Evolutionary conservation across 2,797 vertebrate genomes (phyloP), one percentile per base, ranked within the genome.

Genomic region (Oreochromis mossambicus): DNA sequence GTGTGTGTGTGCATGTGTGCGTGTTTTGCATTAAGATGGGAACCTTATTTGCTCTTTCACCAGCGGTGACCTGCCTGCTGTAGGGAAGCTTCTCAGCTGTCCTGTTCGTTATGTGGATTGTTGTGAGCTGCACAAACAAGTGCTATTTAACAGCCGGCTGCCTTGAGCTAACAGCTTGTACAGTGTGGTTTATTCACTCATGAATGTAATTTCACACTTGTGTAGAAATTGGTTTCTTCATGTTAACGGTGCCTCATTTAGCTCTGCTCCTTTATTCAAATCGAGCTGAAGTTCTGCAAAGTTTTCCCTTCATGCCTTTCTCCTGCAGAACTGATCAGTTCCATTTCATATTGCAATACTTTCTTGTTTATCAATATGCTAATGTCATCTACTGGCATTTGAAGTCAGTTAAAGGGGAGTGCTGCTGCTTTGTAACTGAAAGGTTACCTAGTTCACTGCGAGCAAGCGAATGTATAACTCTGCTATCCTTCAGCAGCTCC

Each of bases 1-100:
- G 19, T 4, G 17, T 2, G 50, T n/a, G 2, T 0, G 1, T 0
- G 50, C 1, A 5, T 1, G 5, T 0, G 19, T 3, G 50, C 0
- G 13, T 6, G 6, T 2, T 0, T 6, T 32, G 43, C 77, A 73
- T 48, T 73, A 73, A 50, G 46, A 63, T 41, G 50, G 17, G 32
- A 58, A 7, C 41, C 32, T 51, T 26, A 68, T 73, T 52, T 56
- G 38, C 50, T 55, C 41, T 77, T 56, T 52, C 4, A 24, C 17
- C 43, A 41, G 21, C 24, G 51, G 7, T 50, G 81, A 41, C 63
- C 56, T 17, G 46, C 21, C 32, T 21, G 48, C 21, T 70, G 32
- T 41, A 58, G 63, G 9, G 76, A 63, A 76, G 50, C 17, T 21
- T 68, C 21, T 55, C 15, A 24, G 41, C 68, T 58, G 58, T 61